Evolutionary conservation across 2,797 vertebrate species (phyloP), one percentile per base, ranked within the genome.

Genomic region (Hoplostethus atlanticus): DNA sequence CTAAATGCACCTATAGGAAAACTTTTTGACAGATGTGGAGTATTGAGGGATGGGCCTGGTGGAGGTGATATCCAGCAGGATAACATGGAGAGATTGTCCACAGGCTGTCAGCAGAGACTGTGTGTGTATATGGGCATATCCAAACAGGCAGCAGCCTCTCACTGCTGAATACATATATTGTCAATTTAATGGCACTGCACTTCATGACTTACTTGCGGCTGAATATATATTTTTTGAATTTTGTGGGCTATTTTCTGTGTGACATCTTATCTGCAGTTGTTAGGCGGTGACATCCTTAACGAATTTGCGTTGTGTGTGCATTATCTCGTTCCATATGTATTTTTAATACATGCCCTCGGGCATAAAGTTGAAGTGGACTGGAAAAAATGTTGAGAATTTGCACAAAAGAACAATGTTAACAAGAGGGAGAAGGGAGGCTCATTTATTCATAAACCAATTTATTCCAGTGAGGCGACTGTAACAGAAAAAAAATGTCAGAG

Each of bases 371-470:
- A 95, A 95, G 93, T 94, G 94, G 93, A 92, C 92, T 93, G 90
- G 88, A 90, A 91, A 92, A 91, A 84, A 90, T 77, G 78, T 89
- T 83, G 89, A 81, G 86, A 93, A 93, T 94, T 94, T 94, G 93
- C 94, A 93, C 93, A 94, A 94, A 94, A 94, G 92, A 92, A 93
- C 92, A 93, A 93, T 94, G 93, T 94, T 95, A 95, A 95, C 94
- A 95, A 95, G 94, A 94, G 70, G 80, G 87, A 92, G 90, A 94
- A 90, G 88, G 89, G 82, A 86, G 90, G 89, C 93, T 94, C 94
- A 94, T 95, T 95, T 95, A 95, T 95, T 94, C 94, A 95, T 92
- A 94, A 93, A 94, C 91, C 93, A 95, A 95, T 95, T 95, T 95
- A 95, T 94, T 94, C 93, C 88, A 89, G 90, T 82, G 84, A 91